A percentile compares a stretch with the other conserved stretches of the same genome.
phyloP scores from a whole-genome alignment of 2,113 vertebrate species.

The Pituophis catenifer region DNA sequence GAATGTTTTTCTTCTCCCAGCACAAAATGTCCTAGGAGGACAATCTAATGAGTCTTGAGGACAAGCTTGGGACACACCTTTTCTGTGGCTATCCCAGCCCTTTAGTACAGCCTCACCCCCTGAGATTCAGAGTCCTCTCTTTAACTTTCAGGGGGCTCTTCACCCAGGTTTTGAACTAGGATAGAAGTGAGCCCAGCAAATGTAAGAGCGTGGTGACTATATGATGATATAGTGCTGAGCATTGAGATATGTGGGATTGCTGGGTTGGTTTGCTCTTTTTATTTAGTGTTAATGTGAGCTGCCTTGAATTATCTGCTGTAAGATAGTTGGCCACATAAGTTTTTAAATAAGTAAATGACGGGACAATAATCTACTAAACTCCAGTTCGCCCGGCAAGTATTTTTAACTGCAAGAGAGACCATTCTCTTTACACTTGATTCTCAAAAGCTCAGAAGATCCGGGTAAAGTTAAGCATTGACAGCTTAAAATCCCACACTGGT shows the following conservation, averaged over 20 bases:
- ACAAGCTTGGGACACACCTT: neutral
- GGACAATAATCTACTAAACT: neutral
- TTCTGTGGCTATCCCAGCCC: neutral
- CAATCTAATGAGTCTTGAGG: neutral
- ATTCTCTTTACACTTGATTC: neutral
- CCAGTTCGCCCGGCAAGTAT: neutral
- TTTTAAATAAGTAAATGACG: neutral
- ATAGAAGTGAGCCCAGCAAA: neutral
- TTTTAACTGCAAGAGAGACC: neutral
- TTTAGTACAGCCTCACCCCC: neutral
- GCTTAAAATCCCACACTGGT: neutral
- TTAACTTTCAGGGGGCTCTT: neutral
- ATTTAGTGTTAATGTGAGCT: neutral
- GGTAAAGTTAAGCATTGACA: neutral
- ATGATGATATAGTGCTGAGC: neutral
- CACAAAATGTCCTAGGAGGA: neutral
- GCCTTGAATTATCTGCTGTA: neutral
- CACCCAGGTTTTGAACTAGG: neutral
- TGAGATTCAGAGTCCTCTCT: neutral
- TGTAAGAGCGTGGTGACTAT: neutral
- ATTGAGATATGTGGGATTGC: neutral
- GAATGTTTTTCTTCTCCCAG: neutral
- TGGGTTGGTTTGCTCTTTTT: neutral
- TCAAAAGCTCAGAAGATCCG: neutral
- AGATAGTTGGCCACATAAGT: neutral